A percentile compares a stretch with the other conserved stretches of the same genome.
phyloP scores from a whole-genome alignment of 2,888 invertebrate genomes.

The Torymus tubicola region DNA sequence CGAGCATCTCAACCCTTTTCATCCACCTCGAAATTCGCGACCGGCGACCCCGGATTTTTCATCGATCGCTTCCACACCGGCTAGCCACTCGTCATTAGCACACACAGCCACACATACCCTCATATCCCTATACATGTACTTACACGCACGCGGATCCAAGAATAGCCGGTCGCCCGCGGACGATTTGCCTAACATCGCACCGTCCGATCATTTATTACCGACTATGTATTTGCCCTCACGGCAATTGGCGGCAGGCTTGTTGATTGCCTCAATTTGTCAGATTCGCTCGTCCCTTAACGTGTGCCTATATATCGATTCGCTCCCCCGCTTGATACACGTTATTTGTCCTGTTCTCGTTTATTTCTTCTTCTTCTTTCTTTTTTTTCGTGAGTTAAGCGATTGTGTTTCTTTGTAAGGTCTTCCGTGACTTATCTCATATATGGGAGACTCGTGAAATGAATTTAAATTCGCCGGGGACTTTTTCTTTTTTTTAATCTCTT shows the following conservation, averaged over 20 bases:
- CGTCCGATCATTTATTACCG: conserved; percentile 22
- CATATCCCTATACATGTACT: background rate
- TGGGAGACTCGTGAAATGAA: too few relatives aligned
- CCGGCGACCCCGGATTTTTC: background rate
- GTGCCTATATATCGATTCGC: background rate
- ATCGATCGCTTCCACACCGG: conserved; percentile 10
- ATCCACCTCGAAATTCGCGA: background rate
- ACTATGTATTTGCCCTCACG: conserved; percentile 35
- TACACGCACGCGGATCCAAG: background rate
- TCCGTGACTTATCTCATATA: too few relatives aligned
- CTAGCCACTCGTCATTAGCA: conserved; percentile 9
- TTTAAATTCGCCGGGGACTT: too few relatives aligned
- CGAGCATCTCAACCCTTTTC: too few relatives aligned
- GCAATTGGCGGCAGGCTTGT: conserved; percentile 5
- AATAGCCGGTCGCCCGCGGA: background rate
- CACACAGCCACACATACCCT: too few relatives aligned
- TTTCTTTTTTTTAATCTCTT: too few relatives aligned
- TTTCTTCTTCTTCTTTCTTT: too few relatives aligned
- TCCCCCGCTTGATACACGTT: too few relatives aligned
- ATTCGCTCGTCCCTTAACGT: background rate
- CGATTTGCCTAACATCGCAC: background rate
- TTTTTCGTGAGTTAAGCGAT: too few relatives aligned
- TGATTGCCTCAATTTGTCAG: conserved; percentile 29
- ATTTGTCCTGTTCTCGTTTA: too few relatives aligned
- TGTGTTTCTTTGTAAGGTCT: too few relatives aligned